Evolutionary conservation across 2,888 invertebrate genomes (phyloP).

Genomic region (Bhutanitis thaidina): DNA sequence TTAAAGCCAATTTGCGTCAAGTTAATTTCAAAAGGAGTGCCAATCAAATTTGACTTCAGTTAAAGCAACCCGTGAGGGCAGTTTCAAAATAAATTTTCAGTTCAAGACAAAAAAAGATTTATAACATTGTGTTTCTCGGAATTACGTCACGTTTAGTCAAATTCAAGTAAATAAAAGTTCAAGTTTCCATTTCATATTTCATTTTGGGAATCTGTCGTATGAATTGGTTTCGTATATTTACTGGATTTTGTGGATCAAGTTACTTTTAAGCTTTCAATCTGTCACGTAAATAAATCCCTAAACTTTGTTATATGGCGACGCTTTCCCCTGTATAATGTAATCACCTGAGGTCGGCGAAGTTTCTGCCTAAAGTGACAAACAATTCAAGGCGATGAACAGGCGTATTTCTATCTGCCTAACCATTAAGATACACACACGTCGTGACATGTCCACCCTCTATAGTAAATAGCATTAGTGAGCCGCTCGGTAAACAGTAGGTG

Average conservation of each 20-base stretch:
- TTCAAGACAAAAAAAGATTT: constrained; percentile 2
- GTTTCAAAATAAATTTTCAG: too few relatives aligned
- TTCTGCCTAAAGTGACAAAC: constrained; percentile 61
- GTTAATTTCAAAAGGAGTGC: constrained; percentile 58
- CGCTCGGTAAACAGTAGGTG: constrained; percentile 63
- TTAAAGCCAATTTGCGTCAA: constrained; percentile 58
- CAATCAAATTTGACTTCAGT: constrained; percentile 58
- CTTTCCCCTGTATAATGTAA: constrained; percentile 42
- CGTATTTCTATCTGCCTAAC: constrained; percentile 63
- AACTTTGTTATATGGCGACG: constrained; percentile 38
- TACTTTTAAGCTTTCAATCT: constrained; percentile 45
- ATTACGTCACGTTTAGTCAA: too few relatives aligned
- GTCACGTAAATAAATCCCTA: constrained; percentile 48
- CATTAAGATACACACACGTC: constrained; percentile 71
- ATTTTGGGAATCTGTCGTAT: too few relatives aligned
- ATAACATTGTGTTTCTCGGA: too few relatives aligned
- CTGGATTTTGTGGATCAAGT: constrained; percentile 37
- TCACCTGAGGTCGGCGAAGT: constrained; percentile 57
- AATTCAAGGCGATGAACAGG: constrained; percentile 48
- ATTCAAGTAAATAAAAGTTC: too few relatives aligned
- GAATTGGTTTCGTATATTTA: too few relatives aligned
- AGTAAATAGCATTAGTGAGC: constrained; percentile 70
- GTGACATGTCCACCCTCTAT: constrained; percentile 59
- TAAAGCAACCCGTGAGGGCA: constrained; percentile 37
- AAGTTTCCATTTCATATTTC: too few relatives aligned